A percentile compares a stretch with the other conserved stretches of the same genome.
These are phyloP conservation scores for Lateolabrax maculatus DNA, from an alignment of 2,797 vertebrate species.

Conservation along the genomic window DNA sequence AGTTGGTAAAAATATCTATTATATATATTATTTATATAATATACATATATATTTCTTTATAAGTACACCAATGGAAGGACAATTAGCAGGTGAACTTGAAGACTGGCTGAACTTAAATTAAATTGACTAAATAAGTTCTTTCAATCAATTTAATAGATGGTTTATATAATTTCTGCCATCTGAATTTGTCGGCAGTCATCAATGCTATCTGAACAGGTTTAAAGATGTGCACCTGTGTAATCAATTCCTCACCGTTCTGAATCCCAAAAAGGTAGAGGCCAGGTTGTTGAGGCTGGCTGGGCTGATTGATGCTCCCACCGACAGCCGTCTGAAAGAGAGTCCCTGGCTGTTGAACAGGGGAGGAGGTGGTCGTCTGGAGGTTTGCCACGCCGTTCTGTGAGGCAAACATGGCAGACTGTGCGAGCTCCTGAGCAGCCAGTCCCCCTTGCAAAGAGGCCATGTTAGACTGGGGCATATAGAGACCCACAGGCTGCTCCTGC, in stretches of 20 bases:
- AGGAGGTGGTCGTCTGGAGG: slow-evolving; percentile 90
- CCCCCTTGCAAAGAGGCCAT: slow-evolving; percentile 92
- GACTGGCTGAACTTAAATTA: not conserved
- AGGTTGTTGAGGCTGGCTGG: slow-evolving; percentile 90
- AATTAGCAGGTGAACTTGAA: not conserved
- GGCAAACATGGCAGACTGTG: slow-evolving; percentile 91
- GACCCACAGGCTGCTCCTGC: slow-evolving; percentile 91
- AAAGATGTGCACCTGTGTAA: not conserved
- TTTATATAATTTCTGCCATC: not conserved
- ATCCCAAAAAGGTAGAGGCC: slow-evolving; percentile 97
- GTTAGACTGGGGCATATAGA: slow-evolving; percentile 94
- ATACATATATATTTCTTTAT: no score
- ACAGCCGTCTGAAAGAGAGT: slow-evolving; percentile 91
- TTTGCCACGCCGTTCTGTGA: slow-evolving; percentile 90
- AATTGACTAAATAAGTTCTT: no score
- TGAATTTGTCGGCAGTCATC: not conserved
- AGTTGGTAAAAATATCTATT: not conserved
- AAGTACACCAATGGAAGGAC: not conserved
- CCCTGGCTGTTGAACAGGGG: slow-evolving; percentile 90
- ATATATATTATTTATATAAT: no score
- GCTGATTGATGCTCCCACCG: slow-evolving; percentile 90
- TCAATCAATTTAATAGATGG: not conserved
- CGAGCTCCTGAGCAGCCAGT: slow-evolving; percentile 90
- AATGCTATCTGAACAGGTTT: not conserved
- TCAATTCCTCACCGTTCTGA: slow-evolving; percentile 91